phyloP scores from a whole-genome alignment of 2,888 invertebrate genomes.

The Chymomyza caudatula region DNA sequence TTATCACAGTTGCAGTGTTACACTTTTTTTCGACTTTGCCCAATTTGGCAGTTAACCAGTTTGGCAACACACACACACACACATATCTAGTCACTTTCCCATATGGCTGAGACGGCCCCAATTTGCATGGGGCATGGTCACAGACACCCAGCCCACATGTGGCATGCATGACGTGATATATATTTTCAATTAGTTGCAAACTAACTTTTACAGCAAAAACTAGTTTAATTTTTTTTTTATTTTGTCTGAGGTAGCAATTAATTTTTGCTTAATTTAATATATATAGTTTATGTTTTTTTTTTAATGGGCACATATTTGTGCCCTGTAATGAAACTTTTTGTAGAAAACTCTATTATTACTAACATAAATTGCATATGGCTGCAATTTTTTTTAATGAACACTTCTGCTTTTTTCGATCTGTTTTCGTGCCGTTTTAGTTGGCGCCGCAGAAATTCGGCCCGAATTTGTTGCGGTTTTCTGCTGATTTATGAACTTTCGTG shows the following conservation, averaged over 20 bases:
- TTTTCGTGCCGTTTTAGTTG: constrained; percentile 30
- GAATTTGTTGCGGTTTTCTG: constrained; percentile 21
- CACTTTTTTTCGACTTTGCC: constrained; percentile 22
- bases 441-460: constrained; percentile 5
- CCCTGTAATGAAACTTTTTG: neutral
- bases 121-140: neutral
- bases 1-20: constrained; percentile 1
- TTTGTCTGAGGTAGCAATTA: constrained; percentile 46
- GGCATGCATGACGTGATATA: constrained; percentile 19
- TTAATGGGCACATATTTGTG: neutral
- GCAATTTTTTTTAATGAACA: constrained; percentile 29
- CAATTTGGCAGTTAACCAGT: constrained; percentile 55
- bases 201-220: constrained; percentile 36
- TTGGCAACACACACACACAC: constrained; percentile 30
- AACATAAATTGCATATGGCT: constrained; percentile 10
- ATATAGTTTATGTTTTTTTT: neutral
- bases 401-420: neutral
- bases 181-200: constrained; percentile 54
- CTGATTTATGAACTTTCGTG: constrained; percentile 55
- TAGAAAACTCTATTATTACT: neutral
- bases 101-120: constrained; percentile 35
- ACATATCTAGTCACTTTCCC: constrained; percentile 39
- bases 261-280: constrained; percentile 56
- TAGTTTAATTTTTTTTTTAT: constrained; percentile 29
- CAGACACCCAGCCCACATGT: neutral